These are phyloP conservation scores for Ictalurus punctatus DNA, from an alignment of 2,113 vertebrate genomes.

Conservation along the genomic window DNA sequence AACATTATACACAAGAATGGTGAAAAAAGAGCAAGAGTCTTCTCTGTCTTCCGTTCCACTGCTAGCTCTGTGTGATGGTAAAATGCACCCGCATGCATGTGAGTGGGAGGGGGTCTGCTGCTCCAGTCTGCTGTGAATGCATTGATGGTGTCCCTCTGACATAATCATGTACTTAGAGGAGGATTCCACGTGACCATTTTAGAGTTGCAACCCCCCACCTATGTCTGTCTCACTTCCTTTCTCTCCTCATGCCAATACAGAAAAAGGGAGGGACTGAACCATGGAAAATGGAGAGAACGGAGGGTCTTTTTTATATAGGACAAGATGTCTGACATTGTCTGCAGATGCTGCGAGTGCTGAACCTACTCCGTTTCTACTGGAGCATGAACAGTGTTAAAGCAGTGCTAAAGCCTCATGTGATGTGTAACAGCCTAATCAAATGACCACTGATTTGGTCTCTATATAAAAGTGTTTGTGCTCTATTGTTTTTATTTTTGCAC, in stretches of 20 bases:
- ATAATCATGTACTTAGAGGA: slow-evolving; percentile 15
- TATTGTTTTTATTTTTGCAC: neutral
- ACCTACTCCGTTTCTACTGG: neutral
- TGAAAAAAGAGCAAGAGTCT: neutral
- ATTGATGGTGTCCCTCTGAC: slow-evolving; percentile 14
- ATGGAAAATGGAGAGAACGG: neutral
- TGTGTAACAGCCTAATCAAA: neutral
- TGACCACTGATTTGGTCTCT: neutral
- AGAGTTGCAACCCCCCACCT: slow-evolving; percentile 18
- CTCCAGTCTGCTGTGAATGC: slow-evolving; percentile 23
- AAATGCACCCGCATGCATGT: neutral
- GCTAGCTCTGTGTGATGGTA: neutral
- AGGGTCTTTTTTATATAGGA: neutral
- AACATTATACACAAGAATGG: slow-evolving; percentile 2
- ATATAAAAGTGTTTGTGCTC: neutral
- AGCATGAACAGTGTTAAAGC: neutral
- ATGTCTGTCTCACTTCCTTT: slow-evolving; percentile 2
- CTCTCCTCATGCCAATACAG: neutral
- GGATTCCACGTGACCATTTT: slow-evolving; percentile 25
- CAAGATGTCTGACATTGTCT: slow-evolving; percentile 8
- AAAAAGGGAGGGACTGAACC: neutral
- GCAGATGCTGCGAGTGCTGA: neutral
- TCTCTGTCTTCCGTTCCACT: slow-evolving; percentile 8
- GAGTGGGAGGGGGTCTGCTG: slow-evolving; percentile 9
- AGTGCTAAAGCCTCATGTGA: neutral